phyloP scores from a whole-genome alignment of 2,888 invertebrate genomes.

The Selenia dentaria region DNA sequence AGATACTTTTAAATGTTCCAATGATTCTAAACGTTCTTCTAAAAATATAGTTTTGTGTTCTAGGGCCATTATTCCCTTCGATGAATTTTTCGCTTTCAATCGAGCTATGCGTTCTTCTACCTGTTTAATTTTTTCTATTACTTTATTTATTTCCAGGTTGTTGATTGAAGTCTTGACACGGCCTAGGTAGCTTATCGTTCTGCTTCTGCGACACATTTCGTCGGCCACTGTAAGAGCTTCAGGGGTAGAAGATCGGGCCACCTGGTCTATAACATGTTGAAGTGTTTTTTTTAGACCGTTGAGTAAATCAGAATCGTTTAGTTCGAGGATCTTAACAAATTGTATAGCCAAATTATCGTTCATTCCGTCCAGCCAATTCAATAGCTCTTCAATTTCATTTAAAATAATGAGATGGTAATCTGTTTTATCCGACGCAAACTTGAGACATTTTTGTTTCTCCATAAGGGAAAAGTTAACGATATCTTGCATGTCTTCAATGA shows the following conservation, averaged over 20 bases:
- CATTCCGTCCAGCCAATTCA: slow-evolving; percentile 49
- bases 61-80: slow-evolving; percentile 36
- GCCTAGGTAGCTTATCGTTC: slow-evolving; percentile 4
- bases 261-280: slow-evolving; percentile 39
- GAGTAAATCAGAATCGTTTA: slow-evolving; percentile 30
- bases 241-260: slow-evolving; percentile 26
- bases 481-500: slow-evolving; percentile 41
- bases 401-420: slow-evolving; percentile 40
- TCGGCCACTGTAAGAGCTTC: slow-evolving; percentile 26
- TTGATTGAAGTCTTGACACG: slow-evolving; percentile 17
- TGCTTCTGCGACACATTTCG: slow-evolving; percentile 20
- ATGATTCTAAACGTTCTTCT: slow-evolving; percentile 42
- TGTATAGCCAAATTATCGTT: slow-evolving; percentile 43
- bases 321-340: slow-evolving; percentile 36
- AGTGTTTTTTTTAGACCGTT: slow-evolving; percentile 38
- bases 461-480: slow-evolving; percentile 35
- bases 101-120: slow-evolving; percentile 39
- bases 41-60: slow-evolving; percentile 47
- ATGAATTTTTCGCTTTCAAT: slow-evolving; percentile 34
- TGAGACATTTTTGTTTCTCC: slow-evolving; percentile 41
- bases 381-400: slow-evolving; percentile 49
- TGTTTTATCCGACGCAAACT: slow-evolving; percentile 37
- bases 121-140: slow-evolving; percentile 40
- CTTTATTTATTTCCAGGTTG: slow-evolving; percentile 36
- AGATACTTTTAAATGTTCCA: slow-evolving; percentile 42